Percentiles rank a stretch among this genome's conserved stretches.
Evolutionary conservation across 2,113 vertebrate genomes (phyloP).

Genomic region (Turdus rufiventris): DNA sequence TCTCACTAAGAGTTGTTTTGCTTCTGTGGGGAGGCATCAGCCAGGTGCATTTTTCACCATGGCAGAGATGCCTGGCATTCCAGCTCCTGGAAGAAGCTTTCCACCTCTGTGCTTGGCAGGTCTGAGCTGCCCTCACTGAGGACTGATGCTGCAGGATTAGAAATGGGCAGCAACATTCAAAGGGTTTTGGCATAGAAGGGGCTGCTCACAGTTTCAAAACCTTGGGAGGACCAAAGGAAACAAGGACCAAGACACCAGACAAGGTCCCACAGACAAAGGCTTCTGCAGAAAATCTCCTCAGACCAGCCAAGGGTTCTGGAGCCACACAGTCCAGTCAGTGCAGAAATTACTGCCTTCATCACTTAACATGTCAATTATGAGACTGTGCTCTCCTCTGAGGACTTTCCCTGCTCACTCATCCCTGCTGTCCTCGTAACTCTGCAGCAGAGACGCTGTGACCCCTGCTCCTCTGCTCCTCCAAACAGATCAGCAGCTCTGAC

Average conservation of each 20-base stretch:
- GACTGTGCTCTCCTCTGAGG: neutral
- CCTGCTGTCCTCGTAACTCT: neutral
- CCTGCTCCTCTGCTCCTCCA: neutral
- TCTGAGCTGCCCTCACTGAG: neutral
- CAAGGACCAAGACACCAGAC: neutral
- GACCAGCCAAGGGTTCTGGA: neutral
- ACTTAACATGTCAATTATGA: neutral
- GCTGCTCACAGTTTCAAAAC: neutral
- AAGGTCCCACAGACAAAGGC: neutral
- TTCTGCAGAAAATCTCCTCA: neutral
- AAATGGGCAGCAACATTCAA: neutral
- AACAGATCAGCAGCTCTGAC: neutral
- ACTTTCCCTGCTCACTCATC: neutral
- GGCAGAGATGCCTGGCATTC: neutral
- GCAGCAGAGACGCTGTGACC: accelerated
- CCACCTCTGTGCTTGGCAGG: neutral
- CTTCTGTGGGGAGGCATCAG: neutral
- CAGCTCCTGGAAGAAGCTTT: neutral
- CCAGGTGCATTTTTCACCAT: neutral
- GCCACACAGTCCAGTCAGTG: neutral
- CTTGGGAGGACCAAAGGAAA: neutral
- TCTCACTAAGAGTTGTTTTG: neutral
- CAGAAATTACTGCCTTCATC: neutral
- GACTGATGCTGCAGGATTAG: neutral
- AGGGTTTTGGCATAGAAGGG: accelerated